Percentiles rank a stretch among this genome's conserved stretches.
These are phyloP conservation scores for Portevinia maculata DNA, from an alignment of 2,888 invertebrate species.

Conservation along the genomic window DNA sequence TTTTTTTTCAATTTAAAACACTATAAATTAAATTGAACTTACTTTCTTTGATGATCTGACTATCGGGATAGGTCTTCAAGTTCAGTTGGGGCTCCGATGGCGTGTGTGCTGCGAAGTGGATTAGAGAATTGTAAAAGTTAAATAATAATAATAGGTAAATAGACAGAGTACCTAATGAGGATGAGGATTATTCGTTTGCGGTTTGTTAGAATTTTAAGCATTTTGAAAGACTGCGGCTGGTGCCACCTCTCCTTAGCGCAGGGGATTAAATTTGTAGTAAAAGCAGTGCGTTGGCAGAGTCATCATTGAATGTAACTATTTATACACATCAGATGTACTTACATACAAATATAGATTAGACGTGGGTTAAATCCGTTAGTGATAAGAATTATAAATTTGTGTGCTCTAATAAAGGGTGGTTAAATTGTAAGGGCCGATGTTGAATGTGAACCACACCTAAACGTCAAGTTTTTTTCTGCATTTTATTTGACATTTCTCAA, in stretches of 20 bases:
- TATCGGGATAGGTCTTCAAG: constrained; percentile 89
- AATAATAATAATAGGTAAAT: not conserved
- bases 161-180: not conserved
- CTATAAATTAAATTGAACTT: constrained; percentile 83
- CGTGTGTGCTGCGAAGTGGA: constrained; percentile 41
- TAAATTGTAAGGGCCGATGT: too few species aligned
- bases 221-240: not conserved
- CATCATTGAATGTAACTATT: too few species aligned
- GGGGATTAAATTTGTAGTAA: too few species aligned
- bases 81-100: constrained; percentile 83
- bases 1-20: not conserved
- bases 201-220: not conserved
- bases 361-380: too few species aligned
- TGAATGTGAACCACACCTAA: too few species aligned
- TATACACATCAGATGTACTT: too few species aligned
- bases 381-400: too few species aligned
- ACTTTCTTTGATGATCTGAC: constrained; percentile 93
- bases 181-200: not conserved
- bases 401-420: too few species aligned
- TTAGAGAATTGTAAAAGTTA: not conserved
- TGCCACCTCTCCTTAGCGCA: constrained; percentile 4
- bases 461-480: too few species aligned
- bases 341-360: too few species aligned
- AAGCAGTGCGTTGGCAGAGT: not conserved
- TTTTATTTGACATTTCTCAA: too few species aligned